Conservation (phyloP, 2,113 vertebrate species). For the Ursus arctos region DNA sequence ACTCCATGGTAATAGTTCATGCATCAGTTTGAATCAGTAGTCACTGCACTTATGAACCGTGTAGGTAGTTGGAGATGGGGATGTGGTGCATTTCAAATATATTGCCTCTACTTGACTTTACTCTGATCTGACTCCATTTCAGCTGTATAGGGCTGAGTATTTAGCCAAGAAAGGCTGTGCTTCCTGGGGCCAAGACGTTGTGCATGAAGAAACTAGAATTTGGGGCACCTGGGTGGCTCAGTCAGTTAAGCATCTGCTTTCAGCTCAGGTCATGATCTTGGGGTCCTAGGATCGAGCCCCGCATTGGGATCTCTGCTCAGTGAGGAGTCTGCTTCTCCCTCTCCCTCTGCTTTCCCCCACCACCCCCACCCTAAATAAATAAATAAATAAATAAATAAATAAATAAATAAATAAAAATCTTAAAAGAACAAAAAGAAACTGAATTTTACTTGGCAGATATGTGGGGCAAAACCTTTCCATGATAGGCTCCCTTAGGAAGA, state of each 20-base stretch:
- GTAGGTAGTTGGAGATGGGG: not conserved
- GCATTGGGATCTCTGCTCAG: not conserved
- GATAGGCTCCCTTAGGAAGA: not conserved
- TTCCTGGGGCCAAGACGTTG: not conserved
- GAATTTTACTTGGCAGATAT: not conserved
- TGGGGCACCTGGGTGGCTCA: not conserved
- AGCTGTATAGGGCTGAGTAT: not conserved
- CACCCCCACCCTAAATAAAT: too few species aligned
- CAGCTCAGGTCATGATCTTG: not conserved
- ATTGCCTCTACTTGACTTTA: not conserved
- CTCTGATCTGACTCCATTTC: not conserved
- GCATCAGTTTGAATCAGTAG: not conserved
- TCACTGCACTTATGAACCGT: not conserved
- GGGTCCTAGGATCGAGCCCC: not conserved
- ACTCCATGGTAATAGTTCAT: not conserved
- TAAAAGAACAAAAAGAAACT: not conserved
- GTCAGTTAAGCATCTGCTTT: not conserved
- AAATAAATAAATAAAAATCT: not conserved
- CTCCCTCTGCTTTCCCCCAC: not conserved
- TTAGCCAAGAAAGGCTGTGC: not conserved
- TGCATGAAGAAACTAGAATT: not conserved
- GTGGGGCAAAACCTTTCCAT: not conserved
- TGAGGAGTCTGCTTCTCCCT: not conserved
- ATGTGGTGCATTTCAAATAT: not conserved
- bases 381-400: not conserved